Evolutionary conservation across 2,113 vertebrate species (phyloP).

Genomic region (Etheostoma cragini): DNA sequence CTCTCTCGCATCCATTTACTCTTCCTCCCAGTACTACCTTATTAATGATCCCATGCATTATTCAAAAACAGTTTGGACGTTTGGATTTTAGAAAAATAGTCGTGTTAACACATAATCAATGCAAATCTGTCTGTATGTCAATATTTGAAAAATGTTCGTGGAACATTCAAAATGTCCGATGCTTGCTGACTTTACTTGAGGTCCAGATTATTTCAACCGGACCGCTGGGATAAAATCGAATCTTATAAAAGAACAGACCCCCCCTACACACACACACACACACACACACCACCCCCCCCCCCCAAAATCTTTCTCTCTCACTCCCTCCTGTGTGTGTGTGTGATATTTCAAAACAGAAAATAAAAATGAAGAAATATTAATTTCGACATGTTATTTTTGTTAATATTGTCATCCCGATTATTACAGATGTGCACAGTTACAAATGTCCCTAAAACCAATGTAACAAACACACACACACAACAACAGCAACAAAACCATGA

Average conservation of each 20-base stretch:
- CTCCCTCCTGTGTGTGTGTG: neutral
- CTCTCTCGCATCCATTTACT: slow-evolving; percentile 63
- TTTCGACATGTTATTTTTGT: neutral
- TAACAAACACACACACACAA: slow-evolving; percentile 24
- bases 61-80: slow-evolving; percentile 70
- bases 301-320: slow-evolving; percentile 20
- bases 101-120: slow-evolving; percentile 49
- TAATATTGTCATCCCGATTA: slow-evolving; percentile 19
- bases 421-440: slow-evolving; percentile 11
- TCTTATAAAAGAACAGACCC: neutral
- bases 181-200: slow-evolving; percentile 31
- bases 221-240: slow-evolving; percentile 33
- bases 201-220: slow-evolving; percentile 39
- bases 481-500: slow-evolving; percentile 38
- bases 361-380: slow-evolving; percentile 1
- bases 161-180: slow-evolving; percentile 33
- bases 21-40: slow-evolving; percentile 63
- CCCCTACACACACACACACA: neutral
- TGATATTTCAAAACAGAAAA: no score
- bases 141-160: slow-evolving; percentile 52
- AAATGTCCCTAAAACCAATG: slow-evolving; percentile 40
- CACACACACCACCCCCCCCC: neutral
- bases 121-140: slow-evolving; percentile 37
- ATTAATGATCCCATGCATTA: slow-evolving; percentile 76
- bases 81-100: slow-evolving; percentile 45